A percentile compares a stretch with the other conserved stretches of the same genome.
Conservation (phyloP, 2,888 invertebrate genomes). For the Petrolisthes manimaculis region DNA sequence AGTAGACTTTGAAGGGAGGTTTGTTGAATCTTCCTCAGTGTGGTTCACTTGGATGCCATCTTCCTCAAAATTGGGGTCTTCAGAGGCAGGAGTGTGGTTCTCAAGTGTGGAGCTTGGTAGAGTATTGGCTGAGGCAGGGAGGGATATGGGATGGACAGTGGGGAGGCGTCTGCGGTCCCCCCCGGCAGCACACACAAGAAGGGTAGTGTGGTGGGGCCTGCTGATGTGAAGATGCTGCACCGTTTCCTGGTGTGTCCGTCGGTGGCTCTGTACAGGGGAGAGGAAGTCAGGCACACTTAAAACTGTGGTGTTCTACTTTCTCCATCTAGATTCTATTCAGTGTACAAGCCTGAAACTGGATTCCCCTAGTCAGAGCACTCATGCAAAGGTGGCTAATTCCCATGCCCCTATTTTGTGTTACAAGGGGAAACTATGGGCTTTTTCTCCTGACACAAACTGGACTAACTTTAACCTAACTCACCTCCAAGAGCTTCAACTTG, state of each 20-base stretch:
- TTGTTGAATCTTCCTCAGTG: too few relatives aligned
- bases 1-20: too few relatives aligned
- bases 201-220: slow-evolving; percentile 36
- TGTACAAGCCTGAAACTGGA: too few relatives aligned
- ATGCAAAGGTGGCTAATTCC: not conserved
- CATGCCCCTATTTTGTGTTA: not conserved
- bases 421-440: not conserved
- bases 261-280: slow-evolving; percentile 31
- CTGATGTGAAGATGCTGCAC: slow-evolving; percentile 49
- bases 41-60: too few relatives aligned
- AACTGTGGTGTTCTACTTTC: too few relatives aligned
- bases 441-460: not conserved
- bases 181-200: slow-evolving; percentile 42
- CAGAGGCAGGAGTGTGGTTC: not conserved
- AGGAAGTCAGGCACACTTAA: too few relatives aligned
- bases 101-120: not conserved
- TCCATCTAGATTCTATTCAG: too few relatives aligned
- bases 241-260: slow-evolving; percentile 42
- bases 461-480: slow-evolving; percentile 28
- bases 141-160: slow-evolving; percentile 37
- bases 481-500: slow-evolving; percentile 54
- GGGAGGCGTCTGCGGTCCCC: slow-evolving; percentile 44
- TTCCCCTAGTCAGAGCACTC: too few relatives aligned
- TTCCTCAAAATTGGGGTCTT: not conserved
- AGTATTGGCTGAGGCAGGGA: slow-evolving; percentile 8